These are phyloP conservation scores for Platichthys stellatus DNA, from an alignment of 2,113 vertebrate species.

Conservation along the genomic window DNA sequence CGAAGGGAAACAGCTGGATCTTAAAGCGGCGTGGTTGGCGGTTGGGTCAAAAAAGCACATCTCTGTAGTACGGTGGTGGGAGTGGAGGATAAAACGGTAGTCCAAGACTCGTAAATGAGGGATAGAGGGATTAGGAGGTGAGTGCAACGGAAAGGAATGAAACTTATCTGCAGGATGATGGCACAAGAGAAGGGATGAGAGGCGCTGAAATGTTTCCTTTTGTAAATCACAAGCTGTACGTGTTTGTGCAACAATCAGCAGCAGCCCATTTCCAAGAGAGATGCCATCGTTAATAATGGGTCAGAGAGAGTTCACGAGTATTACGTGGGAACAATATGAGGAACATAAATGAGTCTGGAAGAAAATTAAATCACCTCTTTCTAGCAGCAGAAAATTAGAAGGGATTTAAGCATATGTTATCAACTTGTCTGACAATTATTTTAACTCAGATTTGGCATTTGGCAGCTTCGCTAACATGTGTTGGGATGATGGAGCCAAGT, in stretches of 20 bases:
- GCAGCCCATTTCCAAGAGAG: slow-evolving; percentile 51
- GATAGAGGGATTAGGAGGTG: slow-evolving; percentile 50
- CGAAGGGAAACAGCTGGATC: slow-evolving; percentile 91
- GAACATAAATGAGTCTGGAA: slow-evolving; percentile 47
- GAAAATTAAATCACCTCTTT: slow-evolving; percentile 51
- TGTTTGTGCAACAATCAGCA: slow-evolving; percentile 38
- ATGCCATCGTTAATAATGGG: slow-evolving; percentile 52
- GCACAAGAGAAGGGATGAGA: slow-evolving; percentile 22
- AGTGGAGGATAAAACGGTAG: slow-evolving; percentile 73
- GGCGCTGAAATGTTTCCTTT: slow-evolving; percentile 23
- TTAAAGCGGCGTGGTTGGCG: slow-evolving; percentile 73
- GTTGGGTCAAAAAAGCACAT: slow-evolving; percentile 60
- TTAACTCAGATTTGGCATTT: slow-evolving; percentile 89
- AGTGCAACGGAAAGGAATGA: slow-evolving; percentile 53
- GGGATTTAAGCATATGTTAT: slow-evolving; percentile 78
- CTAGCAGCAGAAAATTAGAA: slow-evolving; percentile 62
- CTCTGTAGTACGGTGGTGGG: slow-evolving; percentile 64
- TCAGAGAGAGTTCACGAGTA: slow-evolving; percentile 49
- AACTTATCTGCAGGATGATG: slow-evolving; percentile 30
- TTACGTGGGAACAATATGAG: slow-evolving; percentile 27
- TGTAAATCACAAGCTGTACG: slow-evolving; percentile 28
- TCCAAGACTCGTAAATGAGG: slow-evolving; percentile 56
- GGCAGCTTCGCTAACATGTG: slow-evolving; percentile 92
- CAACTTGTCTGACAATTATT: slow-evolving; percentile 79
- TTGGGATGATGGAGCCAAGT: slow-evolving; percentile 92